These are phyloP conservation scores for Brenthis daphne DNA, from an alignment of 2,888 invertebrate genomes.

Conservation along the genomic window DNA sequence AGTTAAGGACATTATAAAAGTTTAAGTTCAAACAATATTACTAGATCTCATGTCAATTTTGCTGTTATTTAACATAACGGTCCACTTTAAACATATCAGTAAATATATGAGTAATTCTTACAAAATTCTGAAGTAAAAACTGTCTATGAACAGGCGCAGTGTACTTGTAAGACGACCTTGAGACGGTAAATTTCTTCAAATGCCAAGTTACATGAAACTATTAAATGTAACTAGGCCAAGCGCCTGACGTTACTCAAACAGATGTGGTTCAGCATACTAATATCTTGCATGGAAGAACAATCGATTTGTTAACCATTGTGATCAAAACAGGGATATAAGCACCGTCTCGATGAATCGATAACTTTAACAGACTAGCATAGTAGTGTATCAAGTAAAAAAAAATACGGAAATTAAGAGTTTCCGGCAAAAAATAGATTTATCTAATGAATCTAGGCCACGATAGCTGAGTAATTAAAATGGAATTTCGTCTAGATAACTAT, in stretches of 20 bases:
- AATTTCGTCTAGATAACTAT: too few species aligned
- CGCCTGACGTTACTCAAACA: constrained; percentile 46
- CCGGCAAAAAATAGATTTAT: too few species aligned
- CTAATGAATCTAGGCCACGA: too few species aligned
- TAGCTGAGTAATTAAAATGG: too few species aligned
- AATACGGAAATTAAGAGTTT: too few species aligned
- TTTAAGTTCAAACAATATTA: too few species aligned
- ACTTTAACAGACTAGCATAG: too few species aligned
- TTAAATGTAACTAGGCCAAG: constrained; percentile 43
- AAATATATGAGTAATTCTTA: neutral
- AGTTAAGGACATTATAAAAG: too few species aligned
- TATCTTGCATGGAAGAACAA: constrained; percentile 35
- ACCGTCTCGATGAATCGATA: too few species aligned
- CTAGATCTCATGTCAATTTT: too few species aligned
- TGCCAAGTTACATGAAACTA: constrained; percentile 21
- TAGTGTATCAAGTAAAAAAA: too few species aligned
- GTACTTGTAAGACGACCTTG: constrained; percentile 21
- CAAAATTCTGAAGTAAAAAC: constrained; percentile 2
- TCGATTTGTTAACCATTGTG: constrained; percentile 26
- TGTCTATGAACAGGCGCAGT: neutral
- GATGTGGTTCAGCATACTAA: constrained; percentile 44
- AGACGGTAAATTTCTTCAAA: constrained; percentile 29
- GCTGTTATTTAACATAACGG: neutral
- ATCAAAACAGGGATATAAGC: too few species aligned
- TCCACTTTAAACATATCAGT: neutral